Percentiles rank a stretch among this genome's conserved stretches.
These are phyloP conservation scores for Carpatolechia fugitivella DNA, from an alignment of 2,888 invertebrate species.

Conservation along the genomic window DNA sequence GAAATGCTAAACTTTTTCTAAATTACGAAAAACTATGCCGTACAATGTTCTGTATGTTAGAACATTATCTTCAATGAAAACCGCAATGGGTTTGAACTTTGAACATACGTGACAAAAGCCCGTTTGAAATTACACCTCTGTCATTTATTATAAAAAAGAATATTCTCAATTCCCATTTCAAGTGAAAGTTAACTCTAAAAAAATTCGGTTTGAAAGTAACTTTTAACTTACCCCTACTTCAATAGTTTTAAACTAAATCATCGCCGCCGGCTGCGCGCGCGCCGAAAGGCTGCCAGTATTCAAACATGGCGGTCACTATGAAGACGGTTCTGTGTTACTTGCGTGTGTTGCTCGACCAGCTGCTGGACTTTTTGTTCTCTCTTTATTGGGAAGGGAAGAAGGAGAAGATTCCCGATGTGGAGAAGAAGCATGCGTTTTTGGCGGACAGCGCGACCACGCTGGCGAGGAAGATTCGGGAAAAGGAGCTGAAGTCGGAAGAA, in stretches of 20 bases:
- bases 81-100: no score
- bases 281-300: background rate
- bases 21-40: no score
- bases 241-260: background rate
- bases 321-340: conserved; percentile 29
- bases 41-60: no score
- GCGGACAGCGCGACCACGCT: conserved; percentile 82
- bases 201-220: background rate
- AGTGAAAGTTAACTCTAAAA: background rate
- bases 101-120: no score
- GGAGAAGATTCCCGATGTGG: conserved; percentile 51
- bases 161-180: background rate
- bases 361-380: conserved; percentile 63
- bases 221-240: background rate
- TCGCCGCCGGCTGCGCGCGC: background rate
- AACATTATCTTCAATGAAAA: no score
- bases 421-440: conserved; percentile 52
- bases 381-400: conserved; percentile 63
- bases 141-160: no score
- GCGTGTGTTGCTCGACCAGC: conserved; percentile 48
- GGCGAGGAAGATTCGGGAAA: conserved; percentile 82
- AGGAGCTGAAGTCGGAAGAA: conserved; percentile 83
- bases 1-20: no score
- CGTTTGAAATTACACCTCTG: no score
- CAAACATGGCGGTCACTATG: conserved; percentile 9